Percentiles rank a stretch among this genome's conserved stretches.
Evolutionary conservation across 2,888 invertebrate genomes (phyloP).

Genomic region (Urechis unicinctus): DNA sequence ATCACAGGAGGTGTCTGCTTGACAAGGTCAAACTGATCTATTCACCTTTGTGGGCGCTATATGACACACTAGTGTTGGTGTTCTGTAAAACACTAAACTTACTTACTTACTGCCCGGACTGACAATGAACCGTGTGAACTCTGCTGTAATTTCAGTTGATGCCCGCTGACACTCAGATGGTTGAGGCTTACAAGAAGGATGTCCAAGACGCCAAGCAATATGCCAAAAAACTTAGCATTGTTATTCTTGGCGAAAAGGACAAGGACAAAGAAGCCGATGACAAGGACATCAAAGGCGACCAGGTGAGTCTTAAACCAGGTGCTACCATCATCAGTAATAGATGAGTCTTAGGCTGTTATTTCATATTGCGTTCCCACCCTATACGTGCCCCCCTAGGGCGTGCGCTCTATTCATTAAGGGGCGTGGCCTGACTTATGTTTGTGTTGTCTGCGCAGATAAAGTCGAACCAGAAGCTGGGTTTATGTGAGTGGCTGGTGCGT

Average conservation of each 20-base stretch:
- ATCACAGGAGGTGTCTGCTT: too few species aligned
- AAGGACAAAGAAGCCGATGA: conserved; percentile 34
- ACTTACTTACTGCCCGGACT: too few species aligned
- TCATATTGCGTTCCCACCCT: neutral
- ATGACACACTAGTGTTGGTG: too few species aligned
- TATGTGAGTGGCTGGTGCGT: conserved; percentile 79
- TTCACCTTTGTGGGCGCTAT: too few species aligned
- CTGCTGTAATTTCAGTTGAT: too few species aligned
- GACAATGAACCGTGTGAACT: too few species aligned
- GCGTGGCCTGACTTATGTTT: too few species aligned
- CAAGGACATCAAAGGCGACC: conserved; percentile 28
- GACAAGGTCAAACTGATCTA: too few species aligned
- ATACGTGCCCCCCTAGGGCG: neutral
- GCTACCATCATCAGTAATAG: too few species aligned
- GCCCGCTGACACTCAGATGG: conserved; percentile 77
- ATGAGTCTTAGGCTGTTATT: neutral
- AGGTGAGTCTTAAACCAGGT: conserved; percentile 25
- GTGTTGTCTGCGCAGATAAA: neutral
- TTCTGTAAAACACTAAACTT: too few species aligned
- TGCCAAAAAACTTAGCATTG: conserved; percentile 69
- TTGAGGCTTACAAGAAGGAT: conserved; percentile 74
- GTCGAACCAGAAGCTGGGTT: conserved; percentile 84
- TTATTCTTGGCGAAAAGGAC: conserved; percentile 19
- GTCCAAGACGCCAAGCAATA: conserved; percentile 63
- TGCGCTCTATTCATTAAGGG: too few species aligned